Conservation (phyloP, 2,113 vertebrate genomes). For the Myotis lucifugus region DNA sequence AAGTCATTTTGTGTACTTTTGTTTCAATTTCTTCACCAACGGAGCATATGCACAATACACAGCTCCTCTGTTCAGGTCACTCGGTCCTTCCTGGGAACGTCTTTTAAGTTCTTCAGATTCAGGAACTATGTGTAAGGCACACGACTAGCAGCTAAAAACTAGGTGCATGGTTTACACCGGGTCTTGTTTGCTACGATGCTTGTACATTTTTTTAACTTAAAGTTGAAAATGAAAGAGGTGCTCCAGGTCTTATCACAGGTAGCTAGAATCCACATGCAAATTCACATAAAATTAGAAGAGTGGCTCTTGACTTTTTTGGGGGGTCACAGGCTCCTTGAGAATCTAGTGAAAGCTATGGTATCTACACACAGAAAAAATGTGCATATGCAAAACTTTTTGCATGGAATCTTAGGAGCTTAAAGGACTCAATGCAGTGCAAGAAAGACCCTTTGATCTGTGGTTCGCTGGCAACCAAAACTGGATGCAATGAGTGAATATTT, state of each 20-base stretch:
- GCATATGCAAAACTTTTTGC: neutral
- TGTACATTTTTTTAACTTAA: neutral
- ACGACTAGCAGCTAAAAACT: neutral
- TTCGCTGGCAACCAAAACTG: neutral
- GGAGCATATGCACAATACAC: neutral
- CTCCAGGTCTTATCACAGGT: neutral
- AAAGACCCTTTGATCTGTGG: neutral
- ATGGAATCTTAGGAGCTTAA: neutral
- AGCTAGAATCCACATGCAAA: neutral
- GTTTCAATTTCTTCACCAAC: neutral
- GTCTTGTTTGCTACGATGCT: neutral
- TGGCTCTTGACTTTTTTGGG: neutral
- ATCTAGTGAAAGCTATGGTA: neutral
- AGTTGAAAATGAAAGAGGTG: neutral
- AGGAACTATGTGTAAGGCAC: neutral
- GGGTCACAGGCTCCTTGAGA: neutral
- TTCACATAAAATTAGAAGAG: neutral
- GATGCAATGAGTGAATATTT: neutral
- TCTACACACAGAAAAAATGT: neutral
- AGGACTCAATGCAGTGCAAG: neutral
- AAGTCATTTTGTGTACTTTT: conserved; percentile 15
- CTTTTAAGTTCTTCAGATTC: neutral
- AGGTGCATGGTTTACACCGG: neutral
- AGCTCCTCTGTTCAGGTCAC: neutral
- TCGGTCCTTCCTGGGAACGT: neutral